These are phyloP conservation scores for Gymnocypris eckloni DNA, from an alignment of 2,797 vertebrate species.

Conservation along the genomic window DNA sequence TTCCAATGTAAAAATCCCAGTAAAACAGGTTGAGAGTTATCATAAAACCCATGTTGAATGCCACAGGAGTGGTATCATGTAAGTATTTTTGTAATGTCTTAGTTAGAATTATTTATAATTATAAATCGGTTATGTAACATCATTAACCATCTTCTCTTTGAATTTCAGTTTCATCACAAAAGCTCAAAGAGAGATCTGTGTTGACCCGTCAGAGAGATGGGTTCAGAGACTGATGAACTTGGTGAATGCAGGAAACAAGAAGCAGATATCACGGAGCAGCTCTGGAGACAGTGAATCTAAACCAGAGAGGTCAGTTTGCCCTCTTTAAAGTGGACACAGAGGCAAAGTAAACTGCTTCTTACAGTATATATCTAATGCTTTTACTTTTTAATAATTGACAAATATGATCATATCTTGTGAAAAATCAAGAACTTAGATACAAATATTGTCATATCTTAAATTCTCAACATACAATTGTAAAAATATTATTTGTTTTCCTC, in stretches of 20 bases:
- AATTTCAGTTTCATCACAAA: constrained; percentile 7
- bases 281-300: neutral
- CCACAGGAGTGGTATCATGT: neutral
- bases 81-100: neutral
- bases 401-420: too few relatives aligned
- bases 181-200: neutral
- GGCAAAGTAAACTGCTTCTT: neutral
- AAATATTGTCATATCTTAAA: too few relatives aligned
- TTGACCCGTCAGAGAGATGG: neutral
- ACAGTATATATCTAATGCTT: neutral
- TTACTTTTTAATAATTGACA: too few relatives aligned
- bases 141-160: neutral
- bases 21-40: neutral
- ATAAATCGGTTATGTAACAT: neutral
- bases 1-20: neutral
- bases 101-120: neutral
- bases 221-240: neutral
- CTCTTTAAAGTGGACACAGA: neutral
- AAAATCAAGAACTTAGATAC: too few relatives aligned
- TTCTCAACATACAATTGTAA: too few relatives aligned
- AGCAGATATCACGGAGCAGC: accelerated
- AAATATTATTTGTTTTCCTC: too few relatives aligned
- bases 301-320: neutral
- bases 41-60: neutral
- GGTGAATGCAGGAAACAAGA: neutral